phyloP scores from a whole-genome alignment of 2,113 vertebrate genomes.

The Dryoscopus gambensis region DNA sequence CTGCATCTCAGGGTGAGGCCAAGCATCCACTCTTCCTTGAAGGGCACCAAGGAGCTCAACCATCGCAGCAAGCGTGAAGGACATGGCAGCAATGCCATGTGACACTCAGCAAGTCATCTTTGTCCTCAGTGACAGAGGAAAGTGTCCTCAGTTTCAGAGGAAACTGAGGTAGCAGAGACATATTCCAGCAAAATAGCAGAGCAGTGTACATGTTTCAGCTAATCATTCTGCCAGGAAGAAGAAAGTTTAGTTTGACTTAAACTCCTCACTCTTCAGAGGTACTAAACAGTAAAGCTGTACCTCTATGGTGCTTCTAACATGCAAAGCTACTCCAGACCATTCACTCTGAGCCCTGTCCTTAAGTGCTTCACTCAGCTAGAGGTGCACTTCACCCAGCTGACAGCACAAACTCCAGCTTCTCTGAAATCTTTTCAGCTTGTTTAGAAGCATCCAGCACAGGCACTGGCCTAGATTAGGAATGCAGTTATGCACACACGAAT shows the following conservation, averaged over 20 bases:
- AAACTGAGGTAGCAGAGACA: not conserved
- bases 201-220: not conserved
- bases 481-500: slow-evolving; percentile 11
- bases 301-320: not conserved
- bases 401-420: not conserved
- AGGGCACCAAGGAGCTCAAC: not conserved
- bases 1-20: not conserved
- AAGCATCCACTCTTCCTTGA: not conserved
- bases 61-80: not conserved
- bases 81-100: not conserved
- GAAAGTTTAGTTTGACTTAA: not conserved
- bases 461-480: slow-evolving; percentile 14
- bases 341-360: not conserved
- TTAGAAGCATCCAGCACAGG: not conserved
- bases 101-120: not conserved
- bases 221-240: not conserved
- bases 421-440: not conserved
- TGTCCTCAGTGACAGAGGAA: not conserved
- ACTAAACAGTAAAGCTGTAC: not conserved
- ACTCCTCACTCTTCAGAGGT: not conserved
- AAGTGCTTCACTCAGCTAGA: not conserved
- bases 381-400: not conserved
- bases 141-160: too few species aligned
- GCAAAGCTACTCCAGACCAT: not conserved
- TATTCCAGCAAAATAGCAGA: not conserved